These are phyloP conservation scores for Thamnophis elegans DNA, from an alignment of 2,797 vertebrate genomes.

Conservation along the genomic window DNA sequence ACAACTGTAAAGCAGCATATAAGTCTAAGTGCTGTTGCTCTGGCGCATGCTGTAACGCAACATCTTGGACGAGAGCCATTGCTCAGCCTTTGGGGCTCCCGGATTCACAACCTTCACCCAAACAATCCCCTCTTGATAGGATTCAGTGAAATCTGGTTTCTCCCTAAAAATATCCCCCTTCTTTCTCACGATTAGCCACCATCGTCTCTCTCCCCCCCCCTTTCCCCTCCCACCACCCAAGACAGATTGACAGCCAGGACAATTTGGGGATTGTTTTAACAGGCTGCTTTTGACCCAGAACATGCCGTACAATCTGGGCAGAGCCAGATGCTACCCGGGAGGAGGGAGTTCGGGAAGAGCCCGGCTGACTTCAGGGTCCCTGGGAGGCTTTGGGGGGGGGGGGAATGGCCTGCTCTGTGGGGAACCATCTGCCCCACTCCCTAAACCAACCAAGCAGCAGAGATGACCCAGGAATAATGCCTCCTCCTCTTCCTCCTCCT, in stretches of 20 bases:
- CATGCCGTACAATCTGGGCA: neutral
- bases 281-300: neutral
- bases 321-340: neutral
- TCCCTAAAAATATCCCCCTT: neutral
- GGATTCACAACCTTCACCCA: neutral
- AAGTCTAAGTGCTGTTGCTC: too few species aligned
- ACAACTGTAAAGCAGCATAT: too few species aligned
- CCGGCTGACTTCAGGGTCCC: neutral
- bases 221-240: neutral
- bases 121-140: neutral
- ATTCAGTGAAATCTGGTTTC: neutral
- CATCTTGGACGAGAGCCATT: neutral
- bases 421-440: neutral
- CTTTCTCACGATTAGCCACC: neutral
- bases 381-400: neutral
- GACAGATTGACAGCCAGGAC: neutral
- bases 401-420: neutral
- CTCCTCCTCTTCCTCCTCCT: neutral
- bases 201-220: rapidly evolving
- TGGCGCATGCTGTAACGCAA: neutral
- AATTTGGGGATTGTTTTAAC: neutral
- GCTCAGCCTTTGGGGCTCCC: neutral
- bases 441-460: neutral
- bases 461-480: neutral
- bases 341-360: neutral